These are phyloP conservation scores for Ochropleura leucogaster DNA, from an alignment of 2,888 invertebrate species.

Conservation along the genomic window DNA sequence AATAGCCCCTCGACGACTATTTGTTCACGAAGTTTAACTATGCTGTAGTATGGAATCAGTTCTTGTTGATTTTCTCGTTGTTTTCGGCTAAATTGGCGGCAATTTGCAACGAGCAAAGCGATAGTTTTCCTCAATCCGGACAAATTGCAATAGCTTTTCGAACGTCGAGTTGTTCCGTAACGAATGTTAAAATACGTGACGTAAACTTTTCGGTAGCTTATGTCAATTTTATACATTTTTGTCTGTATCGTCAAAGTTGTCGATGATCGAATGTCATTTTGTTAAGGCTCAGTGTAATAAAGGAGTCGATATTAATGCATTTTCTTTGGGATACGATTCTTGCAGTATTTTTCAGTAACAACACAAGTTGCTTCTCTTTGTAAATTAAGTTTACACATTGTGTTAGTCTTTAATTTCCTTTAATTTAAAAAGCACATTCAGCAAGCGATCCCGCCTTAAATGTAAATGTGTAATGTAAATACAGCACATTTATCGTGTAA, in stretches of 20 bases:
- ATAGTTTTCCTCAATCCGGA: neutral
- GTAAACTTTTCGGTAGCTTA: neutral
- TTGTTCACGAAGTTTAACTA: constrained; percentile 34
- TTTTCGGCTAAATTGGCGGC: neutral
- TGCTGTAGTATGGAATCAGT: neutral
- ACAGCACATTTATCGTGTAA: constrained; percentile 57
- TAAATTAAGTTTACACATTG: constrained; percentile 36
- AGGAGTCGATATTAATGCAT: neutral
- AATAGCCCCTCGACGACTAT: constrained; percentile 35
- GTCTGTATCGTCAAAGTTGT: neutral
- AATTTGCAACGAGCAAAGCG: neutral
- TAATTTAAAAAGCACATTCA: constrained; percentile 56
- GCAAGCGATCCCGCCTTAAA: constrained; percentile 48
- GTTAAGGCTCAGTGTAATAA: neutral
- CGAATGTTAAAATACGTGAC: neutral
- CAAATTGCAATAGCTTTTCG: neutral
- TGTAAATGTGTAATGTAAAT: constrained; percentile 52
- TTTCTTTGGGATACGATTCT: neutral
- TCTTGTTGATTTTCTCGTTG: neutral
- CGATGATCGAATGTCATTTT: neutral
- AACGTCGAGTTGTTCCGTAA: neutral
- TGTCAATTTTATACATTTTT: neutral
- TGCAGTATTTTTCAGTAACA: neutral
- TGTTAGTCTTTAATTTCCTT: constrained; percentile 33
- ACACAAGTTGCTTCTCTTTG: constrained; percentile 4